Conservation (phyloP, 2,888 invertebrate species). For the Caenorhabditis sp. region DNA sequence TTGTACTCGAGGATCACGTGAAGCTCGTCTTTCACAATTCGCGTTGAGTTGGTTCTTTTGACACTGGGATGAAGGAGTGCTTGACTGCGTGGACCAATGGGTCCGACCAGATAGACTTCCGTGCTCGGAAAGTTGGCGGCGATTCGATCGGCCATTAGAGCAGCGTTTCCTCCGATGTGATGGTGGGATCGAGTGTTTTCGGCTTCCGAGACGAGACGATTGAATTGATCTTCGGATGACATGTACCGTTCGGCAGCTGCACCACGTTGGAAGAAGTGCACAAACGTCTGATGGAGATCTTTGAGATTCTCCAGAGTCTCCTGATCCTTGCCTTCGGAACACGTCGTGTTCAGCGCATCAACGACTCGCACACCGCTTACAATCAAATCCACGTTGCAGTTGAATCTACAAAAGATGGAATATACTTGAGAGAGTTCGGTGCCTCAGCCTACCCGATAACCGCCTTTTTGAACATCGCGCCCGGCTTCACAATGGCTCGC, state of each 20-base stretch:
- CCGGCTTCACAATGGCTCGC: slow-evolving; percentile 73
- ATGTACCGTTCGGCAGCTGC: slow-evolving; percentile 80
- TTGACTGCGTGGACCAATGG: slow-evolving; percentile 80
- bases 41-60: slow-evolving; percentile 78
- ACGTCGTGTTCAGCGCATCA: slow-evolving; percentile 77
- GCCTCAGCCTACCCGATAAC: slow-evolving; percentile 74
- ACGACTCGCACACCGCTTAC: slow-evolving; percentile 80
- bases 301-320: slow-evolving; percentile 66
- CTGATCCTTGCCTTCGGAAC: slow-evolving; percentile 69
- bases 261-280: slow-evolving; percentile 80
- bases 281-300: slow-evolving; percentile 80
- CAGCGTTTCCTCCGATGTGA: slow-evolving; percentile 81
- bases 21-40: slow-evolving; percentile 80
- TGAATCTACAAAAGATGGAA: slow-evolving; percentile 78
- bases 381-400: slow-evolving; percentile 81
- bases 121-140: slow-evolving; percentile 79
- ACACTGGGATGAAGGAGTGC: slow-evolving; percentile 80
- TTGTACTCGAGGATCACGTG: slow-evolving; percentile 81
- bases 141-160: slow-evolving; percentile 80
- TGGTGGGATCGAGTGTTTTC: slow-evolving; percentile 76
- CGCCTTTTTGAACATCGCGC: slow-evolving; percentile 73
- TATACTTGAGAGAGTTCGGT: too few species aligned
- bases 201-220: slow-evolving; percentile 64
- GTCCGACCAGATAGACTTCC: slow-evolving; percentile 81
- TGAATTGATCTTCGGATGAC: slow-evolving; percentile 72